Conservation (phyloP, 1,140 invertebrate genomes). For the Ostrea denselamellosa region DNA sequence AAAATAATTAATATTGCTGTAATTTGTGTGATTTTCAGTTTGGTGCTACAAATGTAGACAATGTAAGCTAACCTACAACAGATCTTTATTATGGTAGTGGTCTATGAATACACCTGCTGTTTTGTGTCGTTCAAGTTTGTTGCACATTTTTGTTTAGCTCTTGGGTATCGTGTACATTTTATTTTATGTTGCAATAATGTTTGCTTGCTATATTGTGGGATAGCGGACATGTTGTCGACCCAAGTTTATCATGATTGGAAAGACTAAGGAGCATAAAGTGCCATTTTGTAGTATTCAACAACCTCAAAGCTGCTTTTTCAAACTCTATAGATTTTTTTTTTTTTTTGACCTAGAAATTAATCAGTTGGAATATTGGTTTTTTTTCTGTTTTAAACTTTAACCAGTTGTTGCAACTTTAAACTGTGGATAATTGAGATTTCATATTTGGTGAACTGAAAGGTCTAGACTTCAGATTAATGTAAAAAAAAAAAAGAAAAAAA, state of each 20-base stretch:
- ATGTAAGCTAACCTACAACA: background rate
- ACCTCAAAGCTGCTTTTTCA: too few species aligned
- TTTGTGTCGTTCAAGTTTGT: constrained; percentile 8
- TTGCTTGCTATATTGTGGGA: background rate
- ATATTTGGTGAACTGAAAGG: too few species aligned
- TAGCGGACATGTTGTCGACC: background rate
- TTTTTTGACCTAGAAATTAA: too few species aligned
- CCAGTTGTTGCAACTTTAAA: too few species aligned
- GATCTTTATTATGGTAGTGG: background rate
- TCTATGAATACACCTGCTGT: background rate
- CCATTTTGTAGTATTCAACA: too few species aligned
- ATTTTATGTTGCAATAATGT: background rate
- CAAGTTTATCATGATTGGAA: background rate
- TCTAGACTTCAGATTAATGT: too few species aligned
- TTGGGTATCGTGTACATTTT: background rate
- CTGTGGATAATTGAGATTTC: too few species aligned
- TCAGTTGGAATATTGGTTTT: too few species aligned
- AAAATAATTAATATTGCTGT: background rate
- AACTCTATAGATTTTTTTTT: too few species aligned
- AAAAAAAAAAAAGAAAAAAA: too few species aligned
- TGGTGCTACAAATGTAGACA: constrained; percentile 13
- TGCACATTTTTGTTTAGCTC: background rate
- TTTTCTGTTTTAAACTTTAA: too few species aligned
- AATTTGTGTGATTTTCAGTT: constrained; percentile 3
- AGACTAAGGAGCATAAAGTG: too few species aligned